phyloP scores from a whole-genome alignment of 1,140 invertebrate genomes.

The Dreissena polymorpha region DNA sequence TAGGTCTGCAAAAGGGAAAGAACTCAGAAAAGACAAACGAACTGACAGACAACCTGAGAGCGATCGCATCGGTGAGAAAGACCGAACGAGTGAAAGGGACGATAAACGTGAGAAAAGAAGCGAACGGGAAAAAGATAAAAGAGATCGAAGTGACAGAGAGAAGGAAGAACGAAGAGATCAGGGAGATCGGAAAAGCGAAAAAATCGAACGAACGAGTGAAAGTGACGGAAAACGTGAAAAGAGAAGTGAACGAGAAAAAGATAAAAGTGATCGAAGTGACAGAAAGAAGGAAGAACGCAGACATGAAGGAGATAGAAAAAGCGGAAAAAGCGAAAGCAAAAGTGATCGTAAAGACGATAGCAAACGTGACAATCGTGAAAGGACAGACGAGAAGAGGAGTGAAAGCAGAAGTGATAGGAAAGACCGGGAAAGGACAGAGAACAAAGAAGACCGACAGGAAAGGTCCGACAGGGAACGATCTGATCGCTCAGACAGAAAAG shows the following conservation, averaged over 20 bases:
- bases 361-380: slow-evolving; percentile 1
- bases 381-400: background rate
- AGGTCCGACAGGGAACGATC: background rate
- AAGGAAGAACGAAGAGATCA: background rate
- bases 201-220: background rate
- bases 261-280: background rate
- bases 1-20: background rate
- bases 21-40: background rate
- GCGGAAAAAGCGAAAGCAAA: background rate
- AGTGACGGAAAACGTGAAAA: background rate
- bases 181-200: background rate
- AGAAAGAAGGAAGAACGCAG: slow-evolving; percentile 9
- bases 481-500: too few species aligned
- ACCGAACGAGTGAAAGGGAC: background rate
- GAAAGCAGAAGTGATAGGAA: slow-evolving; percentile 7
- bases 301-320: slow-evolving; percentile 1
- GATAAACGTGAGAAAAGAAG: background rate
- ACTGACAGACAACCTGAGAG: background rate
- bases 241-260: background rate
- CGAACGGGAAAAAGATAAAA: background rate
- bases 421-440: slow-evolving; percentile 1
- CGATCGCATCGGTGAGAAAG: background rate
- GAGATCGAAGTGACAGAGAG: background rate
- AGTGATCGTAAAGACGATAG: background rate
- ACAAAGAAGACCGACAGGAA: slow-evolving; percentile 6